A percentile compares a stretch with the other conserved stretches of the same genome.
These are phyloP conservation scores for Alligator sinensis DNA, from an alignment of 2,113 vertebrate genomes.

Conservation along the genomic window DNA sequence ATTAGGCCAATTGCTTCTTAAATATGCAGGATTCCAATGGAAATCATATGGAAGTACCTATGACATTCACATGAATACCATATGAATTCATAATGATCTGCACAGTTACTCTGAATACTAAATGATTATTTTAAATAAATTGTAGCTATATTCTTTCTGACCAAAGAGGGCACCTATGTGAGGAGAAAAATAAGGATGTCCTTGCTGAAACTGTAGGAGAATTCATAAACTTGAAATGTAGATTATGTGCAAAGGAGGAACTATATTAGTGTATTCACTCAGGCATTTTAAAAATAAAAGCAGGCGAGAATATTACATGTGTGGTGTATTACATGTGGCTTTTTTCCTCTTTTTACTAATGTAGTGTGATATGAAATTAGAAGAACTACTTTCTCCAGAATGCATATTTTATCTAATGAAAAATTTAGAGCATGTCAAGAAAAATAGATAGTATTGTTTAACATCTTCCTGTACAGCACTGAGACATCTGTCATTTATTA, in stretches of 20 bases:
- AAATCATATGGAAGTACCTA: conserved; percentile 19
- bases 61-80: background rate
- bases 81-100: conserved; percentile 29
- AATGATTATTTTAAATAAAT: conserved; percentile 40
- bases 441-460: background rate
- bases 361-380: background rate
- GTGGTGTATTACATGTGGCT: background rate
- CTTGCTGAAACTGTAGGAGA: conserved; percentile 8
- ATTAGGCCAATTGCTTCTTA: background rate
- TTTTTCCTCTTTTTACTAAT: background rate
- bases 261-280: background rate
- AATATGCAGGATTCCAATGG: background rate
- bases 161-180: conserved; percentile 6
- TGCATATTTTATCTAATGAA: background rate
- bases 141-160: conserved; percentile 7
- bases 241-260: background rate
- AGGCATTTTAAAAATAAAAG: background rate
- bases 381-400: background rate
- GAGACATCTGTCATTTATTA: background rate
- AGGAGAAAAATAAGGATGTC: conserved; percentile 1
- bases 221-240: conserved; percentile 4
- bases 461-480: background rate
- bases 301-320: background rate
- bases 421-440: background rate
- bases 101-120: conserved; percentile 9